phyloP scores from a whole-genome alignment of 92 coral and sea anemone species.

The Nematostella vectensis region DNA sequence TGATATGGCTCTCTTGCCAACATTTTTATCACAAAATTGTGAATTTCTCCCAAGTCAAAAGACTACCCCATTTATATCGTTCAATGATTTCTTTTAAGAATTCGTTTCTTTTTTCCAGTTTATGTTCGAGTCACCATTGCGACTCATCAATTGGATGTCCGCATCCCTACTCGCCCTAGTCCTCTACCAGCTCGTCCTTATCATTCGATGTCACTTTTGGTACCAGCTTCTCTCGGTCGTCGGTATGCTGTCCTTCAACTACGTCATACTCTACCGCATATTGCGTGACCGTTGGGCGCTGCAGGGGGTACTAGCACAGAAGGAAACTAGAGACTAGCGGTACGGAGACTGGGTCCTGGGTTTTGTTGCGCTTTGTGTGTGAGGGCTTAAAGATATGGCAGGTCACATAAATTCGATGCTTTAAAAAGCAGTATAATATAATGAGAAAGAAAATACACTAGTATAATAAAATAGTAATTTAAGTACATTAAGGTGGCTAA shows the following conservation, averaged over 20 bases:
- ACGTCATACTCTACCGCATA: constrained; percentile 79
- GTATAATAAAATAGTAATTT: too few relatives aligned
- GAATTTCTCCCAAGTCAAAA: too few relatives aligned
- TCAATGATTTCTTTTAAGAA: too few relatives aligned
- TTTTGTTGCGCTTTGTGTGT: too few relatives aligned
- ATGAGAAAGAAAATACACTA: too few relatives aligned
- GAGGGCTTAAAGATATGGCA: too few relatives aligned
- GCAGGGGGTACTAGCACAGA: constrained; percentile 65
- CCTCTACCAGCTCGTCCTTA: constrained; percentile 80
- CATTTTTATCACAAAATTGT: too few relatives aligned
- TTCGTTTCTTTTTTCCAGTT: constrained; percentile 36
- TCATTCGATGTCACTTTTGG: constrained; percentile 77
- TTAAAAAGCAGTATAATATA: too few relatives aligned
- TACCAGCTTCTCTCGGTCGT: constrained; percentile 85
- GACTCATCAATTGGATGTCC: constrained; percentile 89
- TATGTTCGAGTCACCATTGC: constrained; percentile 92
- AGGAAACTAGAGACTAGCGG: constrained; percentile 17
- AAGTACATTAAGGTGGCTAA: too few relatives aligned
- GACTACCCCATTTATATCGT: too few relatives aligned
- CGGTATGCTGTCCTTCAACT: constrained; percentile 80
- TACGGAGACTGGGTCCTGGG: constrained; percentile 6
- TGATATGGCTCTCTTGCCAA: too few relatives aligned
- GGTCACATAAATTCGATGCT: too few relatives aligned
- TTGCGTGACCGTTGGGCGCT: constrained; percentile 97
- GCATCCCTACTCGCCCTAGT: constrained; percentile 62